Conservation (phyloP, 2,113 vertebrate species). For the Emydocephalus ijimae region DNA sequence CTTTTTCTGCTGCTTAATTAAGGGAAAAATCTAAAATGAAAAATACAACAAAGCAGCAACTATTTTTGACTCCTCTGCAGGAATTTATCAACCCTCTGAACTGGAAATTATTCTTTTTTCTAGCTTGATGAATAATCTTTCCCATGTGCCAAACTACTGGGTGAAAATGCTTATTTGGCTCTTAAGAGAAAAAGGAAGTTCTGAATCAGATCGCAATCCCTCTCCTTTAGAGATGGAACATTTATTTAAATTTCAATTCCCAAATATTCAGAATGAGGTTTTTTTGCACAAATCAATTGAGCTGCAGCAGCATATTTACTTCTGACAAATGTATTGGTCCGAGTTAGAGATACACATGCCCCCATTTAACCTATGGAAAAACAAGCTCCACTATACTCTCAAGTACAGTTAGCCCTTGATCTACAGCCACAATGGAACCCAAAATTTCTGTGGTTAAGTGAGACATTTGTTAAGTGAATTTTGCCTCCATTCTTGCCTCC, state of each 20-base stretch:
- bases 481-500: too few relatives aligned
- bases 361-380: neutral
- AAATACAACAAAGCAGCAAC: neutral
- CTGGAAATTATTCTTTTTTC: neutral
- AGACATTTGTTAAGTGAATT: too few relatives aligned
- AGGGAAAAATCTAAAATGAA: neutral
- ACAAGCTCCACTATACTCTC: neutral
- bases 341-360: neutral
- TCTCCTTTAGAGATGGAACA: neutral
- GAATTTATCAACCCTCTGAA: neutral
- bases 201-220: neutral
- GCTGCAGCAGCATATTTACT: neutral
- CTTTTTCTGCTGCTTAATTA: neutral
- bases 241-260: neutral
- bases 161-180: neutral
- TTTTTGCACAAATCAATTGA: neutral
- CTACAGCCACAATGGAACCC: too few relatives aligned
- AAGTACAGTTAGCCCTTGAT: neutral
- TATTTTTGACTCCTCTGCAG: neutral
- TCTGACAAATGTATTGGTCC: neutral
- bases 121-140: neutral
- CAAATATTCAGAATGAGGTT: neutral
- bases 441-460: too few relatives aligned
- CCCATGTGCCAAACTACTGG: neutral
- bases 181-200: neutral